Percentiles rank a stretch among this genome's conserved stretches.
These are phyloP conservation scores for Drosophila lacteicornis DNA, from an alignment of 1,140 invertebrate species.

Conservation along the genomic window DNA sequence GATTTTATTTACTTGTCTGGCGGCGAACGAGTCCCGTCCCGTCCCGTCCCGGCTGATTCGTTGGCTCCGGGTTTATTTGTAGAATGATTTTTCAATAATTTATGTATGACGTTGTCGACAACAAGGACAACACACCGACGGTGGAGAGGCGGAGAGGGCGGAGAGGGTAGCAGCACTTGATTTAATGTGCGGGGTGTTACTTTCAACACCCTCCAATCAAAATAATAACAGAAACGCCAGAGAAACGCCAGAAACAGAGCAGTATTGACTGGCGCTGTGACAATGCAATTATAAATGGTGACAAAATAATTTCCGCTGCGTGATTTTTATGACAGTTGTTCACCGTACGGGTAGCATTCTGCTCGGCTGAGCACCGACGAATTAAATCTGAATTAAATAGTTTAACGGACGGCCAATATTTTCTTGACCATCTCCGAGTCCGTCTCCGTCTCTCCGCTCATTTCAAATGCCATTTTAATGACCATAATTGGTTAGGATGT, in stretches of 20 bases:
- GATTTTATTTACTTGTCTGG: conserved; percentile 72
- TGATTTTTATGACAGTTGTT: conserved; percentile 84
- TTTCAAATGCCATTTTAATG: conserved; percentile 80
- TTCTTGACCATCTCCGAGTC: conserved; percentile 1
- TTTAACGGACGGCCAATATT: conserved; percentile 35
- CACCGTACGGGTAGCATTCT: conserved; percentile 54
- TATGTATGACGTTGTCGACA: conserved; percentile 73
- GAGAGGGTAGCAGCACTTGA: conserved; percentile 61
- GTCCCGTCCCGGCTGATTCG: conserved; percentile 7
- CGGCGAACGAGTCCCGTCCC: conserved; percentile 8
- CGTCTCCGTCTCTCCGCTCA: conserved; percentile 16
- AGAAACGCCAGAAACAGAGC: conserved; percentile 31
- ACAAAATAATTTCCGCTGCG: conserved; percentile 84
- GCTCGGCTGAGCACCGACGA: conserved; percentile 58
- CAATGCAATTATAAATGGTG: conserved; percentile 85
- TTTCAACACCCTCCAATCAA: conserved; percentile 80
- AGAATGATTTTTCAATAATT: conserved; percentile 84
- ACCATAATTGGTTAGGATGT: conserved; percentile 71
- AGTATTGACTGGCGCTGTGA: conserved; percentile 69
- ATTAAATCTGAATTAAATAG: conserved; percentile 79
- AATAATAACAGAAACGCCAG: conserved; percentile 62
- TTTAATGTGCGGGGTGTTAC: conserved; percentile 81
- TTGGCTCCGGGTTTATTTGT: conserved; percentile 71
- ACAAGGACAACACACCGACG: conserved; percentile 6
- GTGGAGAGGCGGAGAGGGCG: no score